phyloP scores from a whole-genome alignment of 2,888 invertebrate genomes.

The Platypus cylindrus region DNA sequence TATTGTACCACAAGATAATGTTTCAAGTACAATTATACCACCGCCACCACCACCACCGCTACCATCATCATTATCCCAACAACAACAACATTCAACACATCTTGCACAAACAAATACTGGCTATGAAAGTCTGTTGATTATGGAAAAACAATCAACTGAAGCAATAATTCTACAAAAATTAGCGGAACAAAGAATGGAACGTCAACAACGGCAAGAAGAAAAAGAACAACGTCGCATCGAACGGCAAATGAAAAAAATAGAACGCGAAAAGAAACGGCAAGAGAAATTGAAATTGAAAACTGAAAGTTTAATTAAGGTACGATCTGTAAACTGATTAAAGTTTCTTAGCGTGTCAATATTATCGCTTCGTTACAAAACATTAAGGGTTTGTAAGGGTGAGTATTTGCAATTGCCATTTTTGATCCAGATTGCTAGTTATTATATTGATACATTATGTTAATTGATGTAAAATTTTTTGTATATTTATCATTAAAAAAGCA shows the following conservation, averaged over 20 bases:
- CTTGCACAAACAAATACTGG: background rate
- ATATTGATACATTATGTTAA: too few species aligned
- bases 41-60: conserved; percentile 9
- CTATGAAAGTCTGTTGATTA: too few species aligned
- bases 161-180: conserved; percentile 26
- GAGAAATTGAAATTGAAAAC: conserved; percentile 30
- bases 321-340: too few species aligned
- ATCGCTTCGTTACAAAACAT: too few species aligned
- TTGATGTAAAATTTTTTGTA: too few species aligned
- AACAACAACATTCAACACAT: background rate
- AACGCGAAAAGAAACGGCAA: conserved; percentile 30
- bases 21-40: conserved; percentile 13
- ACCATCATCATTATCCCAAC: too few species aligned
- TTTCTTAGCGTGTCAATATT: too few species aligned
- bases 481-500: too few species aligned
- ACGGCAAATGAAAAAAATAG: conserved; percentile 31
- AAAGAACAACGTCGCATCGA: conserved; percentile 31
- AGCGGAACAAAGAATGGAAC: conserved; percentile 30
- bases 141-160: conserved; percentile 25
- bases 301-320: conserved; percentile 35
- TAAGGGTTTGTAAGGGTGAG: too few species aligned
- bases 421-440: too few species aligned
- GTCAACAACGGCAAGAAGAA: conserved; percentile 29
- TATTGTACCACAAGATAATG: conserved; percentile 42
- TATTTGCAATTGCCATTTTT: too few species aligned